Evolutionary conservation across 2,113 vertebrate species (phyloP), one percentile per base, ranked within the genome.

Genomic region (Meles meles): DNA sequence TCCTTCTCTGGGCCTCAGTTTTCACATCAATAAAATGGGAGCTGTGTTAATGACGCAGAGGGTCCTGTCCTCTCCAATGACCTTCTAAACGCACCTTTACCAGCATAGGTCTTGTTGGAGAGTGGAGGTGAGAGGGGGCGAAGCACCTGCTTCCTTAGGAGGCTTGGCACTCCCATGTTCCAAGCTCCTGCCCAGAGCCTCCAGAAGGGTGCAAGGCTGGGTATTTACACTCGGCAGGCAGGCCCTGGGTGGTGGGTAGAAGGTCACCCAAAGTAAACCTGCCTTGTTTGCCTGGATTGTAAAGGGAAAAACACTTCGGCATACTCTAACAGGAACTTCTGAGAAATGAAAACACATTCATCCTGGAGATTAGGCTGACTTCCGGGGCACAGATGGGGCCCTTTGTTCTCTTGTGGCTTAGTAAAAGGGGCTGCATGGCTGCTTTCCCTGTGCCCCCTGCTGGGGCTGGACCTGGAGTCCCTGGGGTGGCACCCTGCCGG

Each of bases 261-360:
- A 98, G 98, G 99, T 98, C 97, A 81, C 93, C 98, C 97, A 98
- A 98, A 98, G 98, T 97, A 98, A 99, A 98, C 98, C 74, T 96
- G 81, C 1, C 93, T 98, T 98, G 97, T 98, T 98, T 98, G 96
- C 81, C 95, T 88, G 96, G n/a, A 52, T 96, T 90, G 92, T 94
- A 98, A 98, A 98, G 97, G 97, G 63, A 98, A 98, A 98, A 98
- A 97, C 81, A 77, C 96, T 97, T 97, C 97, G 96, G 97, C 97
- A 83, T 91, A 52, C 96, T 96, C 74, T 61, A 98, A 97, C 86
- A 97, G 97, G 97, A 98, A 97, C 97, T 98, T 98, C 81, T 97
- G 96, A 97, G 97, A 98, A 98, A 96, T 76, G 97, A 98, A 98
- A 98, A 97, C 96, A 96, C 39, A 89, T 92, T 95, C 92, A 88